A percentile compares a stretch with the other conserved stretches of the same genome.
phyloP scores from a whole-genome alignment of 2,797 vertebrate genomes.

The Fistularia commersonii region DNA sequence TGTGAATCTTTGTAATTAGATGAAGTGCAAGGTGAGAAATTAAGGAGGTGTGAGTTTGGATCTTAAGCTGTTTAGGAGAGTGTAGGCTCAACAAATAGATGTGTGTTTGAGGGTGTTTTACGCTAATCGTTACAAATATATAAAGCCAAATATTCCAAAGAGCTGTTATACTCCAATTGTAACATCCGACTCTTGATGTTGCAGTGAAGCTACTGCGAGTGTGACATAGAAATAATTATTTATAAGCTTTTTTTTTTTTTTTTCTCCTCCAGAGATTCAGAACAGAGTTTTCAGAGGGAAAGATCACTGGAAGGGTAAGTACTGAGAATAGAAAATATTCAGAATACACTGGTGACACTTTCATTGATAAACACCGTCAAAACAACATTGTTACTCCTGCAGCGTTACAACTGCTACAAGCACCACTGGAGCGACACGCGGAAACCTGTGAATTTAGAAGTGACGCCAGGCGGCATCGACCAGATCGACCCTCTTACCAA shows the following conservation, averaged over 20 bases:
- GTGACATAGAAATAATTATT: background rate
- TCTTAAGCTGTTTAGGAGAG: too few species aligned
- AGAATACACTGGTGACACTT: background rate
- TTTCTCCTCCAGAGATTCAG: slow-evolving; percentile 85
- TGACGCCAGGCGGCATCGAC: slow-evolving; percentile 96
- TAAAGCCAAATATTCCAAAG: too few species aligned
- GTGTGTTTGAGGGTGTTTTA: too few species aligned
- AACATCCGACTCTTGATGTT: background rate
- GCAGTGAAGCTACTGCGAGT: too few species aligned
- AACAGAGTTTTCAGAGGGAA: slow-evolving; percentile 98
- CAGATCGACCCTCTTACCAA: slow-evolving; percentile 93
- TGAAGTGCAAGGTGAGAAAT: too few species aligned
- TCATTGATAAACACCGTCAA: background rate
- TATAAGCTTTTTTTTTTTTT: background rate
- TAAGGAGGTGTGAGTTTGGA: too few species aligned
- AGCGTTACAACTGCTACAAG: slow-evolving; percentile 98
- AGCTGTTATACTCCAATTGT: background rate
- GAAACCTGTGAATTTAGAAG: slow-evolving; percentile 88
- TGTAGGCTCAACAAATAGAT: too few species aligned
- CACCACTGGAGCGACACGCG: slow-evolving; percentile 96
- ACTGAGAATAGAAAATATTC: background rate
- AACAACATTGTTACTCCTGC: slow-evolving; percentile 3
- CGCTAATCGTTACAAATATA: too few species aligned
- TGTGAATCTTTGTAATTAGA: too few species aligned
- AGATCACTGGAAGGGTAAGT: slow-evolving; percentile 97